These are phyloP conservation scores for Amblyteles armatorius DNA, from an alignment of 2,888 invertebrate genomes.

Conservation along the genomic window DNA sequence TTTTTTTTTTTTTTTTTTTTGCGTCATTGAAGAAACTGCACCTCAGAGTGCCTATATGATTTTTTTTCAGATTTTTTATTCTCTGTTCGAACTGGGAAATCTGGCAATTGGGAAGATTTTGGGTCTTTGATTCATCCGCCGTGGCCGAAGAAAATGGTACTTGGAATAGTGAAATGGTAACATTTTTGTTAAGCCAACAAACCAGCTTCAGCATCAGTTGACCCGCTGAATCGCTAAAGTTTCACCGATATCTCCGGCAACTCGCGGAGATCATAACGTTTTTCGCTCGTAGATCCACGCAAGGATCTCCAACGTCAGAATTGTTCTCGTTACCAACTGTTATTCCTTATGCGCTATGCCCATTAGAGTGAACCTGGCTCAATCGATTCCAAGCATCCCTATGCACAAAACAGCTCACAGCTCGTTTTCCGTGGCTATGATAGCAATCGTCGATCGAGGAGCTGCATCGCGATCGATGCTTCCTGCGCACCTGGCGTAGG, in stretches of 20 bases:
- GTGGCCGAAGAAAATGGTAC: too few species aligned
- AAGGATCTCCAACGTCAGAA: background rate
- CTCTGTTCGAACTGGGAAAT: too few species aligned
- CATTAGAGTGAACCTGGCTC: conserved; percentile 1
- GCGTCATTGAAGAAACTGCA: background rate
- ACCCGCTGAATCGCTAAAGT: too few species aligned
- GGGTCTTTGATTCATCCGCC: too few species aligned
- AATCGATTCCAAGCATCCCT: background rate
- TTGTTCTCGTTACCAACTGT: background rate
- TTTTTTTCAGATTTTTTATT: background rate
- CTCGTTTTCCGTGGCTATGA: conserved; percentile 7
- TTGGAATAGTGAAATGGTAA: too few species aligned
- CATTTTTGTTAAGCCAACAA: too few species aligned
- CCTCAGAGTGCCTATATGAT: background rate
- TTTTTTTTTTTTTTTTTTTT: background rate
- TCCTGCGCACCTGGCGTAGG: background rate
- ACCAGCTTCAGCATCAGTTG: too few species aligned
- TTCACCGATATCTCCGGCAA: background rate
- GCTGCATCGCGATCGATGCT: conserved; percentile 14
- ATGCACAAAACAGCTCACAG: background rate
- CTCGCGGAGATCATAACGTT: background rate
- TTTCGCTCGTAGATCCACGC: background rate
- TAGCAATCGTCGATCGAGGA: conserved; percentile 9
- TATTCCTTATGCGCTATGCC: background rate
- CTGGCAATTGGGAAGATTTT: too few species aligned